Evolutionary conservation across 2,113 vertebrate genomes (phyloP), one percentile per base, ranked within the genome.

Genomic region (Corythoichthys intestinalis): DNA sequence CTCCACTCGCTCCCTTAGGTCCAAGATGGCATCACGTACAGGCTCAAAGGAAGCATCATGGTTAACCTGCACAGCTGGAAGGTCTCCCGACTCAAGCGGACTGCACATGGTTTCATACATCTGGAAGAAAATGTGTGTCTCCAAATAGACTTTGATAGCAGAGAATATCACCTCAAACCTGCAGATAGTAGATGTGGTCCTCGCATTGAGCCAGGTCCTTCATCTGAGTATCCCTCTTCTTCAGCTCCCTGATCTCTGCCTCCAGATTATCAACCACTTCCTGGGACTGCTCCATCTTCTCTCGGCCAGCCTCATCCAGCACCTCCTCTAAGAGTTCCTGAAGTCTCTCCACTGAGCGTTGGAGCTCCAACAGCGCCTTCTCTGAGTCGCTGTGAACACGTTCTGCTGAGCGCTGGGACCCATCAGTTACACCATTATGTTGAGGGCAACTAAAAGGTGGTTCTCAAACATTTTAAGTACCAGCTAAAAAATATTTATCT

Each of bases 161-260:
- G 46, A 41, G 10, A n/a, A 35, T 15, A 15, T 53, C 37, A 57
- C 20, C 61, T 47, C 61, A 7, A 47, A 93, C 92, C 89, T 91
- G 81, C 48, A 93, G 79, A 20, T 90, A 93, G 71, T 89, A 66
- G 70, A 93, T 92, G 74, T 92, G 79, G 76, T 93, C 92, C 34
- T 91, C 86, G 2, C 89, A 90, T 13, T 49, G 46, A 6, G 47
- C 75, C 71, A 93, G 66, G 28, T 91, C 86, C 71, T 85, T 92
- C 77, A 91, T 87, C 70, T 91, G 85, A 0, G 10, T 34, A 28
- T 89, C 91, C 54, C 89, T 90, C 65, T 15, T 90, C 82, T 67
- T 88, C 65, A 90, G 79, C 77, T 87, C 88, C 62, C 56, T 73
- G 68, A 93, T 80, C 77, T 92, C 91, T 0, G 71, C 71, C 83